Evolutionary conservation across 2,888 invertebrate species (phyloP), one percentile per base, ranked within the genome.

Genomic region (Andrena haemorrhoa): DNA sequence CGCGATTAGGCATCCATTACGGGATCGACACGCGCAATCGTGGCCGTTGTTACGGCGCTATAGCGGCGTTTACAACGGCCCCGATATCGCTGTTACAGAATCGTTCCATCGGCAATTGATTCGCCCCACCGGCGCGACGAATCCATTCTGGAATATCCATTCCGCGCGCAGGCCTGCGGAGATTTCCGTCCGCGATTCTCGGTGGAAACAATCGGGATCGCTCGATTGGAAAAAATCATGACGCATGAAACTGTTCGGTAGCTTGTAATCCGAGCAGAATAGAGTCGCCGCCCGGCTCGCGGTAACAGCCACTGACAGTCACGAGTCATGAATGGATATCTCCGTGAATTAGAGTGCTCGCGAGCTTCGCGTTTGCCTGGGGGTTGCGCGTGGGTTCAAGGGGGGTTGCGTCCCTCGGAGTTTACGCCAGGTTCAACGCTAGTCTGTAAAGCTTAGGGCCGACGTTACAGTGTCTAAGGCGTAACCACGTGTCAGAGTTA

Each of bases 1-100:
- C 64, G 23, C 75, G 79, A 82, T 85, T 84, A 84, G 56, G 82
- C 75, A 53, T 82, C 63, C 76, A 74, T 84, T 85, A 85, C 68
- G 33, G 61, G 29, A 70, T 70, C 85, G 70, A 75, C 65, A 47
- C 33, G 56, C 16, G 41, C 69, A 69, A 60, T 72, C 69, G 82
- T 20, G 70, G 58, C 23, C 47, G 76, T 74, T 68, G 69, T 83
- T 69, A 73, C 64, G 64, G 47, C 75, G 71, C 51, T 73, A 76
- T 74, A 71, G 73, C 75, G 83, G 72, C 63, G 75, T 60, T 80
- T 79, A 77, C 83, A 86, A 64, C 68, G 60, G 61, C 33, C 61
- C 35, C 81, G 75, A 75, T 77, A 79, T 76, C 74, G 80, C 23
- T n/a, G 73, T 68, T 82, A 68, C 71, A 74, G 68, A n/a, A 49